phyloP scores from a whole-genome alignment of 2,888 invertebrate species.

The Trachelus stipa region DNA sequence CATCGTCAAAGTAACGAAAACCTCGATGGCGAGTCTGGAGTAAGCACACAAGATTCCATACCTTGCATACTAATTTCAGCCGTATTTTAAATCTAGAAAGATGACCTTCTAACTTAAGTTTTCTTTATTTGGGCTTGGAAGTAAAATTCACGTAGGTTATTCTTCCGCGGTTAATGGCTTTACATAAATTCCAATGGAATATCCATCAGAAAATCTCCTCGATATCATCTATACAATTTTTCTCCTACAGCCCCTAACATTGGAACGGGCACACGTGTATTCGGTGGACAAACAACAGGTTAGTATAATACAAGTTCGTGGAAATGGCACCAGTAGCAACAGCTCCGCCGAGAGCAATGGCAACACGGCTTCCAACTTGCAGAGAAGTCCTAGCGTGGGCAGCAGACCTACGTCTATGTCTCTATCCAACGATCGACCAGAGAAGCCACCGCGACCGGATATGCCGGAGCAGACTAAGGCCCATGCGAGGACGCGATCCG shows the following conservation, averaged over 20 bases:
- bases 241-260: conserved; percentile 60
- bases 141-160: too few relatives aligned
- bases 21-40: conserved; percentile 59
- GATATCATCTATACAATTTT: too few relatives aligned
- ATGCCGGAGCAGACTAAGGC: conserved; percentile 50
- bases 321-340: conserved; percentile 37
- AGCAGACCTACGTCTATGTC: conserved; percentile 62
- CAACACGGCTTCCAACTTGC: conserved; percentile 60
- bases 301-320: conserved; percentile 74
- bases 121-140: too few relatives aligned
- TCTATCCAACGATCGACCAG: conserved; percentile 53
- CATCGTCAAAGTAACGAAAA: conserved; percentile 59
- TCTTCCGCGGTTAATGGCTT: conserved; percentile 17
- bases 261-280: conserved; percentile 79
- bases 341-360: conserved; percentile 53
- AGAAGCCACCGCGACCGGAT: conserved; percentile 39
- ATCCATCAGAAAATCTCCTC: background rate
- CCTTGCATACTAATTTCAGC: conserved; percentile 58
- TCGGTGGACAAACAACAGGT: conserved; percentile 82
- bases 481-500: conserved; percentile 69
- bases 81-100: conserved; percentile 13
- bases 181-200: background rate
- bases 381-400: conserved; percentile 65
- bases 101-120: too few relatives aligned
- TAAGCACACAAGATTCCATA: conserved; percentile 54